Evolutionary conservation across 2,888 invertebrate genomes (phyloP), one percentile per base, ranked within the genome.

Genomic region (Yponomeuta plumbellus): DNA sequence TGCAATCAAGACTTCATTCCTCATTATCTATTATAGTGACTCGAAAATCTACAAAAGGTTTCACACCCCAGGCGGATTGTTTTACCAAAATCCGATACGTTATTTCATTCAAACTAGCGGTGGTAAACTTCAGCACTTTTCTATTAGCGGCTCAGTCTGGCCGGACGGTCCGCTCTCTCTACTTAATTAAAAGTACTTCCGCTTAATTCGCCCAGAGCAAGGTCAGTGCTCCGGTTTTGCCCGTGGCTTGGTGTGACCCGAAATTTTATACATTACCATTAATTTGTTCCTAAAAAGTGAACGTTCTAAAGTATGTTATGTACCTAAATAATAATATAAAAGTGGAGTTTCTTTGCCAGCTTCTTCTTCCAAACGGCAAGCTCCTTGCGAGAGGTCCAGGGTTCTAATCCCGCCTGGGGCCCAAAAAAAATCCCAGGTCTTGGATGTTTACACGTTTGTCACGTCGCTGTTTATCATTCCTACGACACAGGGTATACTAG

Each of bases 61-160:
- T 13, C 17, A 3, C 34, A 40, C 39, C 62, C 62, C 62, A 34
- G 62, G 3, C 20, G 13, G 23, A 13, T 39, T 4, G 21, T 20
- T 34, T 39, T 62, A 26, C 26, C 62, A 26, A 34, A 62, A 21
- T 62, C 62, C 39, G n/a, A 13, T 62, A 34, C 13, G 62, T 40
- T 62, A 62, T 62, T 62, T 39, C 62, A 34, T 39, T n/a, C 39
- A 62, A 34, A 62, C 62, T 34, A 61, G 34, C 62, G 39, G 11
- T n/a, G 39, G 17, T 62, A 39, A 62, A 34, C 62, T 62, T 39
- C 40, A 62, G 26, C 39, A 39, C 20, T 62, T 62, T 62, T 62
- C 62, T 62, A 62, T 62, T 20, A 62, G 62, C 39, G 34, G 40
- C 62, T 62, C 39, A 62, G 6, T 39, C 62, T 11, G 34, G 26